A percentile compares a stretch with the other conserved stretches of the same genome.
Evolutionary conservation across 2,888 invertebrate species (phyloP).

Genomic region (Torymus auratus): DNA sequence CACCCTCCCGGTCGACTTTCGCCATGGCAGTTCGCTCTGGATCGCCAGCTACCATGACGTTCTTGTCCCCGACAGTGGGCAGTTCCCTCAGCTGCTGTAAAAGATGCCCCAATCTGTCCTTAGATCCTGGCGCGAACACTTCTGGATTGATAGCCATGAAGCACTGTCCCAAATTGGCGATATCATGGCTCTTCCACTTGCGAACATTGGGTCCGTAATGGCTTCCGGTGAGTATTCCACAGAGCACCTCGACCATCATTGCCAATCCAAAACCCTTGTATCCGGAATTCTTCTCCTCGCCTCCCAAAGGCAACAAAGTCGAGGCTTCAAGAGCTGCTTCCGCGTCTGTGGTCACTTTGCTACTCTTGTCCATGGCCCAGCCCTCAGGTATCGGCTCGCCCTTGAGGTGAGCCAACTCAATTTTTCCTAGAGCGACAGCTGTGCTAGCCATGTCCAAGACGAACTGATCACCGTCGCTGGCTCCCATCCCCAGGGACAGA

Average conservation of each 20-base stretch:
- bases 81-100: constrained; percentile 83
- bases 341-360: constrained; percentile 83
- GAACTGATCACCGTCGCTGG: constrained; percentile 85
- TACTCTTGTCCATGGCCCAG: constrained; percentile 85
- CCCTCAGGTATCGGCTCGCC: constrained; percentile 86
- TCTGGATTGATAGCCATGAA: constrained; percentile 92
- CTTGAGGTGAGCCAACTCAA: constrained; percentile 90
- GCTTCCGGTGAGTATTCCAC: constrained; percentile 88
- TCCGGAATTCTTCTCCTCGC: constrained; percentile 84
- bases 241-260: constrained; percentile 91
- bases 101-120: constrained; percentile 84
- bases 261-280: constrained; percentile 94
- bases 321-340: constrained; percentile 80
- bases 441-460: constrained; percentile 97
- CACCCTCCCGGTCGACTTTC: constrained; percentile 84
- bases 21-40: constrained; percentile 85
- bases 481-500: constrained; percentile 83
- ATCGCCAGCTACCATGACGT: constrained; percentile 91
- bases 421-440: constrained; percentile 94
- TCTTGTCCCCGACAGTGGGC: constrained; percentile 81
- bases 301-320: constrained; percentile 86
- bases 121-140: constrained; percentile 89
- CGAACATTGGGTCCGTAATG: constrained; percentile 88
- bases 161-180: constrained; percentile 91
- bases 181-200: constrained; percentile 83